Percentiles rank a stretch among this genome's conserved stretches.
Conservation (phyloP, 2,797 vertebrate genomes). For the Sebastes flavidus region DNA sequence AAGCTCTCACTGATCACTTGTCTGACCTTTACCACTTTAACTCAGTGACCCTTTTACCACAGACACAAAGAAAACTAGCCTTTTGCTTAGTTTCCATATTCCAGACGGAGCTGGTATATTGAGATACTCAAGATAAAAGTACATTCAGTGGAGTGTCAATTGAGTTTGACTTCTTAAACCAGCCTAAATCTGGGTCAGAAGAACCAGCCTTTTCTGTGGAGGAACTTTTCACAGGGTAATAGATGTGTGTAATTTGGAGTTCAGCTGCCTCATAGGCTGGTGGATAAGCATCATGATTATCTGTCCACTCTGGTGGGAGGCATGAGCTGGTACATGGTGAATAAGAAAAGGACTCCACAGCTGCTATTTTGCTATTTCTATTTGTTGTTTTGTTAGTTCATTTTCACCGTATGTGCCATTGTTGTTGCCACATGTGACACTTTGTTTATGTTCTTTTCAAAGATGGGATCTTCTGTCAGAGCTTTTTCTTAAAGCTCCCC, state of each 20-base stretch:
- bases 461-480: constrained; percentile 22
- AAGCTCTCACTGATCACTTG: background rate
- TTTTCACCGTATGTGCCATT: constrained; percentile 9
- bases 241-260: constrained; percentile 29
- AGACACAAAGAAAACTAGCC: background rate
- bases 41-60: background rate
- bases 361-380: background rate
- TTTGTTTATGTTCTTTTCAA: constrained; percentile 37
- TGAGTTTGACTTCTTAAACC: constrained; percentile 8
- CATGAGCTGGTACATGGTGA: constrained; percentile 5
- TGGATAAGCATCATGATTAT: constrained; percentile 40
- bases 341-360: background rate
- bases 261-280: constrained; percentile 20
- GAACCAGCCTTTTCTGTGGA: constrained; percentile 4
- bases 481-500: constrained; percentile 42
- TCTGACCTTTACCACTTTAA: background rate
- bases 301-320: constrained; percentile 7
- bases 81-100: constrained; percentile 5
- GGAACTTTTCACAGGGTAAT: constrained; percentile 15
- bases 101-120: background rate
- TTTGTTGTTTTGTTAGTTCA: background rate
- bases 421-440: constrained; percentile 1
- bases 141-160: background rate
- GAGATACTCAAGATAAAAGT: constrained; percentile 19
- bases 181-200: constrained; percentile 54